A percentile compares a stretch with the other conserved stretches of the same genome.
Conservation (phyloP, 2,797 vertebrate genomes). For the Yasuhikotakia modesta region DNA sequence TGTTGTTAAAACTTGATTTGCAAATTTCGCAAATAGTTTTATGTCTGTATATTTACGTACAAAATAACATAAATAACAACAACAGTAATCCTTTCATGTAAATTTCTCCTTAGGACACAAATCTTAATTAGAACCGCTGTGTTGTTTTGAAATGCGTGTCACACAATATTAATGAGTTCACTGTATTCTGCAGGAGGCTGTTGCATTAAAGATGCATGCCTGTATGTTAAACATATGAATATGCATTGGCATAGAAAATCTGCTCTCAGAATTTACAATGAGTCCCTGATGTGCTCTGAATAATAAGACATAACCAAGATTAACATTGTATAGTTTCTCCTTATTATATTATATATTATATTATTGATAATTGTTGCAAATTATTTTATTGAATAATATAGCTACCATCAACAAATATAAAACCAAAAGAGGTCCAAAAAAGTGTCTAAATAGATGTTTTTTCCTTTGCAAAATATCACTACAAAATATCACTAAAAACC, state of each 20-base stretch:
- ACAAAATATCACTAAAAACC: too few species aligned
- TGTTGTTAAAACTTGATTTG: slow-evolving; percentile 2
- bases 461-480: not conserved
- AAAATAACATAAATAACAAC: slow-evolving; percentile 6
- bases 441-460: not conserved
- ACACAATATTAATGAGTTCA: slow-evolving; percentile 75
- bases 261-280: slow-evolving; percentile 73
- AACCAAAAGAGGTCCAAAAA: not conserved
- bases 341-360: not conserved
- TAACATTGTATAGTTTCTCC: slow-evolving; percentile 2
- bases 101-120: slow-evolving; percentile 15
- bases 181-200: slow-evolving; percentile 68
- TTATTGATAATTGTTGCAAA: not conserved
- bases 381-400: not conserved
- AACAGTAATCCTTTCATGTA: slow-evolving; percentile 20
- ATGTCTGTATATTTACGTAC: slow-evolving; percentile 16
- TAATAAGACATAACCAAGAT: slow-evolving; percentile 66
- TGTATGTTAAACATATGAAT: slow-evolving; percentile 85
- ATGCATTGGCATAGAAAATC: slow-evolving; percentile 77
- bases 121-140: slow-evolving; percentile 57
- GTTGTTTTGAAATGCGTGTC: slow-evolving; percentile 69
- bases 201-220: slow-evolving; percentile 75
- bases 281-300: slow-evolving; percentile 75
- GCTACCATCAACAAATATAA: not conserved
- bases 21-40: not conserved